Conservation (phyloP, 2,888 invertebrate genomes). For the Stictocephala bisonia region DNA sequence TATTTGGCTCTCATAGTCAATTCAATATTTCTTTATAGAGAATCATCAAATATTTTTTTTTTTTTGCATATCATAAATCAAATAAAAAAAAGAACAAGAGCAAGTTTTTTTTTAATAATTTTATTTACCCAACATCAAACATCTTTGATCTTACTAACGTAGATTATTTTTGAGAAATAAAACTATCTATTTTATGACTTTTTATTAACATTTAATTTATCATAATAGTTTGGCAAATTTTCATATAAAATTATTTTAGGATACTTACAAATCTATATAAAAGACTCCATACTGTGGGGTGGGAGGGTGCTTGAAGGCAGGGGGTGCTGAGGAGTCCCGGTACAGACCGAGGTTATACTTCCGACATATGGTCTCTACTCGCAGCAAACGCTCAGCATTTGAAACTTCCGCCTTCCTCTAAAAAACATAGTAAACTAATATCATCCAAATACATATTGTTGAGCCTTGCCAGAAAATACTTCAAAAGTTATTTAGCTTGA, state of each 20-base stretch:
- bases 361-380: slow-evolving; percentile 62
- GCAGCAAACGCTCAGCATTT: slow-evolving; percentile 64
- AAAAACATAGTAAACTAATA: neutral
- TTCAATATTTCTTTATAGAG: too few relatives aligned
- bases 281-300: slow-evolving; percentile 66
- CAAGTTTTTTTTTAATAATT: neutral
- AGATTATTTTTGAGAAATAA: slow-evolving; percentile 3
- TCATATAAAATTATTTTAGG: too few relatives aligned
- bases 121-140: too few relatives aligned
- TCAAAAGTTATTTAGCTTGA: too few relatives aligned
- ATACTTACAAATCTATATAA: slow-evolving; percentile 64
- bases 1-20: too few relatives aligned
- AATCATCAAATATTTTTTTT: neutral
- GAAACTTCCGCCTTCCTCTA: slow-evolving; percentile 66
- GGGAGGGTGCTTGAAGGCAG: slow-evolving; percentile 65
- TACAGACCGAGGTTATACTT: slow-evolving; percentile 65
- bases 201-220: neutral
- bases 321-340: slow-evolving; percentile 55
- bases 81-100: neutral
- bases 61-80: slow-evolving; percentile 1
- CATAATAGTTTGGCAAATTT: neutral
- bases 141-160: neutral
- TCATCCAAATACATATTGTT: too few relatives aligned
- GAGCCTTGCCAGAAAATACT: too few relatives aligned
- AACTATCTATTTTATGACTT: neutral